Percentiles rank a stretch among this genome's conserved stretches.
phyloP scores from a whole-genome alignment of 2,888 invertebrate species.

The Ochlodes sylvanus region DNA sequence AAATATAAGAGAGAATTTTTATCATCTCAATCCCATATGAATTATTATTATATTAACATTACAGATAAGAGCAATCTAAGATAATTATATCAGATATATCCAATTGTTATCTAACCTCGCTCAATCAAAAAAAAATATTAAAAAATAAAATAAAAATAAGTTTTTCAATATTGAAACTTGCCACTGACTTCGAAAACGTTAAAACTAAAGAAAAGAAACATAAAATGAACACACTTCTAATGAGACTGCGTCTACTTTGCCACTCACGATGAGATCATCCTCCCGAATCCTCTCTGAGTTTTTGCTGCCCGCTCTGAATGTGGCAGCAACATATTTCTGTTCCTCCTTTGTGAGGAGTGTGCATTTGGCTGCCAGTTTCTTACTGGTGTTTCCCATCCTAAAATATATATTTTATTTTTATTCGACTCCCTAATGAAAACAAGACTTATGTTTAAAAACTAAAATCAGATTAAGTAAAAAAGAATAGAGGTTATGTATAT shows the following conservation, averaged over 20 bases:
- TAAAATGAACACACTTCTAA: constrained; percentile 82
- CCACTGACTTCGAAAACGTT: constrained; percentile 37
- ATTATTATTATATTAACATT: no score
- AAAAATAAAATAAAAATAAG: no score
- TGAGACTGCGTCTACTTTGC: constrained; percentile 75
- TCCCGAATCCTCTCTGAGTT: constrained; percentile 87
- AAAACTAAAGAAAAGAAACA: constrained; percentile 55
- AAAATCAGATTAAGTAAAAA: no score
- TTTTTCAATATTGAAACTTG: background rate
- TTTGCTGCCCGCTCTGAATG: constrained; percentile 86
- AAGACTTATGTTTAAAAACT: no score
- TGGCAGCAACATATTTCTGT: constrained; percentile 86
- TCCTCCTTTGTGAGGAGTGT: constrained; percentile 87
- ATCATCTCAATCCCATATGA: no score
- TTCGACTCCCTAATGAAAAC: no score
- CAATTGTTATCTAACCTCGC: background rate
- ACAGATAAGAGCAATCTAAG: no score
- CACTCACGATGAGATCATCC: constrained; percentile 88
- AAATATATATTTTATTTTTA: constrained; percentile 38
- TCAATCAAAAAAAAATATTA: no score
- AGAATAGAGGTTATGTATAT: no score
- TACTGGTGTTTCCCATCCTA: constrained; percentile 87
- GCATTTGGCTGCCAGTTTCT: constrained; percentile 87
- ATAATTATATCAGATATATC: no score
- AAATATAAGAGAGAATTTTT: no score